Evolutionary conservation across 2,888 invertebrate genomes (phyloP).

Genomic region (Neocrepidodera transversa): DNA sequence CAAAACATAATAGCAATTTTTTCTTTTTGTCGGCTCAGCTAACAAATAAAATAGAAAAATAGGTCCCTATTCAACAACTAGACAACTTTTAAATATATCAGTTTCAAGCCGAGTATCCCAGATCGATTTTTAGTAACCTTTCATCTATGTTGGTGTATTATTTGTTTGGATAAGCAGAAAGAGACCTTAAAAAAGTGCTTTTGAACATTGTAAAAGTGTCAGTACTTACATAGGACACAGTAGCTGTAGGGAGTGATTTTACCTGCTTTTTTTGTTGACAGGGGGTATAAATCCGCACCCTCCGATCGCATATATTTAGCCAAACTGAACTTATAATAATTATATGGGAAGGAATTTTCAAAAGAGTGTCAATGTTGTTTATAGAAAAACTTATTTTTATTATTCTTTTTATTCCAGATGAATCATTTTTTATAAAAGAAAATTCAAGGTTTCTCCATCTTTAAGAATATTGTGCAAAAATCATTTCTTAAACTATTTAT

Average conservation of each 20-base stretch:
- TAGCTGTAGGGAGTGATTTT: slow-evolving; percentile 57
- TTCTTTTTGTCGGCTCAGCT: slow-evolving; percentile 47
- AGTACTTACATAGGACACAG: slow-evolving; percentile 59
- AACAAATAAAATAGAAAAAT: slow-evolving; percentile 52
- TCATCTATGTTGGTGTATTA: neutral
- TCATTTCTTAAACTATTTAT: too few relatives aligned
- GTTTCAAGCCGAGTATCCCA: slow-evolving; percentile 51
- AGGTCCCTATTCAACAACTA: slow-evolving; percentile 51
- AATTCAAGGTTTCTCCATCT: too few relatives aligned
- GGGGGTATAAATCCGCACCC: slow-evolving; percentile 49
- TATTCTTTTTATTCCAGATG: too few relatives aligned
- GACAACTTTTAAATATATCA: slow-evolving; percentile 58
- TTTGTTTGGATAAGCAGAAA: slow-evolving; percentile 44
- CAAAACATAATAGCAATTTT: slow-evolving; percentile 46
- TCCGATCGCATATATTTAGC: slow-evolving; percentile 45
- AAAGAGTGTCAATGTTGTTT: neutral
- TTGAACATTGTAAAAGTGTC: slow-evolving; percentile 60
- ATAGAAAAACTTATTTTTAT: too few relatives aligned
- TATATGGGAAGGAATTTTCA: neutral
- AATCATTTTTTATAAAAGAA: too few relatives aligned
- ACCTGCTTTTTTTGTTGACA: slow-evolving; percentile 55
- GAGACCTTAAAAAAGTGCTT: slow-evolving; percentile 54
- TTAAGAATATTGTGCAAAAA: too few relatives aligned
- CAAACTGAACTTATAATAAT: neutral
- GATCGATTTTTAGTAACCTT: slow-evolving; percentile 5